Conservation (phyloP, 1,140 invertebrate genomes). For the Homarus americanus region DNA sequence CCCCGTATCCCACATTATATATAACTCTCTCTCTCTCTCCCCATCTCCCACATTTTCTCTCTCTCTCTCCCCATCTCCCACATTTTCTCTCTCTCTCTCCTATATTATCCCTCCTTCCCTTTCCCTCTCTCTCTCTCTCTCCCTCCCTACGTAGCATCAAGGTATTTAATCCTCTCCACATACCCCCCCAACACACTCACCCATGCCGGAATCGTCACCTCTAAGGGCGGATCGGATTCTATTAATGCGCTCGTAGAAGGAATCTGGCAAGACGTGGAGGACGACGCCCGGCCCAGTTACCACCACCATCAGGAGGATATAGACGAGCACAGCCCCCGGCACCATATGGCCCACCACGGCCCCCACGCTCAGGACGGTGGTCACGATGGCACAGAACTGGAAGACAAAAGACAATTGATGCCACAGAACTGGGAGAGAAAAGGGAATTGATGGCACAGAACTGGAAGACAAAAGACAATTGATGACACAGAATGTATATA, state of each 20-base stretch:
- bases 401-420: no score
- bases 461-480: no score
- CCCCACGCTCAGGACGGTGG: slow-evolving; percentile 54
- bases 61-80: no score
- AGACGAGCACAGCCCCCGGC: slow-evolving; percentile 56
- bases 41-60: no score
- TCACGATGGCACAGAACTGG: slow-evolving; percentile 56
- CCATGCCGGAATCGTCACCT: slow-evolving; percentile 54
- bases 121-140: background rate
- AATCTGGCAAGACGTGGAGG: slow-evolving; percentile 50
- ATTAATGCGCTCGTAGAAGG: slow-evolving; percentile 50
- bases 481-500: no score
- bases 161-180: no score
- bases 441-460: slow-evolving; percentile 57
- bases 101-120: no score
- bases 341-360: slow-evolving; percentile 58
- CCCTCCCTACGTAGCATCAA: no score
- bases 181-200: slow-evolving; percentile 31
- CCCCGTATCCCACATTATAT: no score
- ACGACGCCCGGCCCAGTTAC: slow-evolving; percentile 56
- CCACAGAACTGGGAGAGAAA: no score
- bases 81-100: no score
- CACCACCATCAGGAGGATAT: slow-evolving; percentile 45
- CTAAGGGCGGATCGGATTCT: slow-evolving; percentile 52
- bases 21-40: no score